These are phyloP conservation scores for Falco berigora DNA, from an alignment of 2,797 vertebrate genomes.

Conservation along the genomic window DNA sequence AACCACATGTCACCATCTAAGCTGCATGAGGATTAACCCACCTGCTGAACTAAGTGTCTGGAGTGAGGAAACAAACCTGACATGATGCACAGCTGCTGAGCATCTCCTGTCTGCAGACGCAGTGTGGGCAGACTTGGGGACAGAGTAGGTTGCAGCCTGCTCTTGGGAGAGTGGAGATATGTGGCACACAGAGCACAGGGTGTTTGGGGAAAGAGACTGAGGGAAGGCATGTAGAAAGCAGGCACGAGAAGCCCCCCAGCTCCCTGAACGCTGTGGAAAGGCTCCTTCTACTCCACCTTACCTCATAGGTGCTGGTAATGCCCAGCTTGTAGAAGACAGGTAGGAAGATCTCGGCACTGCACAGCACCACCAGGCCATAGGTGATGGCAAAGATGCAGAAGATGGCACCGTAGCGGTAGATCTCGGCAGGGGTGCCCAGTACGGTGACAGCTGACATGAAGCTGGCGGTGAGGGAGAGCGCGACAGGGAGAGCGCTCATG, in stretches of 20 bases:
- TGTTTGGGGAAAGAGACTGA: neutral
- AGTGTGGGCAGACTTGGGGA: neutral
- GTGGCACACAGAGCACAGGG: neutral
- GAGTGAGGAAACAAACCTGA: neutral
- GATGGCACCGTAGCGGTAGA: conserved; percentile 83
- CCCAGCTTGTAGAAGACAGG: conserved; percentile 90
- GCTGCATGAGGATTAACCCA: neutral
- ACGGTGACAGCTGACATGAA: conserved; percentile 96
- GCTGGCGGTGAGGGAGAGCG: conserved; percentile 89
- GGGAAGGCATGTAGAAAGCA: neutral
- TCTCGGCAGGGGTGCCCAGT: conserved; percentile 87
- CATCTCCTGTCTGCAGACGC: neutral
- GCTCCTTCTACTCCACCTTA: conserved; percentile 51
- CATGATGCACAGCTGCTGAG: neutral
- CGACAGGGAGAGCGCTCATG: conserved; percentile 84
- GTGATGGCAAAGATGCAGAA: conserved; percentile 77
- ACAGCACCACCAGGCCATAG: conserved; percentile 76
- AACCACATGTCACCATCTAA: neutral
- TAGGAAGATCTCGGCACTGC: conserved; percentile 88
- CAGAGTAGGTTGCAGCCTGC: neutral
- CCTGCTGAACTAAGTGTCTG: neutral
- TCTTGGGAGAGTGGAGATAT: neutral
- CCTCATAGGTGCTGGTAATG: conserved; percentile 93
- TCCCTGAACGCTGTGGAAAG: neutral
- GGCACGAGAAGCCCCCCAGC: neutral